phyloP scores from a whole-genome alignment of 2,113 vertebrate genomes.

The Pelobates fuscus region DNA sequence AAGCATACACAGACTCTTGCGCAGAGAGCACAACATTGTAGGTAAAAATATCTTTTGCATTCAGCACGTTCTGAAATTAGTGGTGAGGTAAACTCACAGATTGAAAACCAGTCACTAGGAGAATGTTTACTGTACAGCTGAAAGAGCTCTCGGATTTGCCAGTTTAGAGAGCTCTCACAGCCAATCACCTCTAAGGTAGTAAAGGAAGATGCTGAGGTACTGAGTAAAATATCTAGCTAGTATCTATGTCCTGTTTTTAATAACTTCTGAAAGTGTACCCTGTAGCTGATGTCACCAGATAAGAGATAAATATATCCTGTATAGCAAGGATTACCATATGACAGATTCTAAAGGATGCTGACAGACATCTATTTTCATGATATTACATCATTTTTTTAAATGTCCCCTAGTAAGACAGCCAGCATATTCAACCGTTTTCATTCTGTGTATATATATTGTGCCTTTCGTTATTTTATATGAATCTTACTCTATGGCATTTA shows the following conservation, averaged over 20 bases:
- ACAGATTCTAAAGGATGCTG: constrained; percentile 55
- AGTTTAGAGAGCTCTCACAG: constrained; percentile 29
- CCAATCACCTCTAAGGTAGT: constrained; percentile 61
- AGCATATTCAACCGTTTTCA: too few relatives aligned
- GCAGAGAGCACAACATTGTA: constrained; percentile 54
- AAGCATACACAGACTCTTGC: constrained; percentile 69
- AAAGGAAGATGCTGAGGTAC: constrained; percentile 80
- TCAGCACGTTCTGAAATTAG: constrained; percentile 94
- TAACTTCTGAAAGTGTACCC: constrained; percentile 82
- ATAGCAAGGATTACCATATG: constrained; percentile 70
- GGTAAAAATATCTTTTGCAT: constrained; percentile 86
- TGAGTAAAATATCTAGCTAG: constrained; percentile 67
- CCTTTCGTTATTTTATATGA: too few relatives aligned
- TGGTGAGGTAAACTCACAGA: constrained; percentile 92
- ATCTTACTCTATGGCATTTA: too few relatives aligned
- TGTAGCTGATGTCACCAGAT: constrained; percentile 82
- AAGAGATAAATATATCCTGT: constrained; percentile 88
- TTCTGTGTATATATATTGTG: too few relatives aligned
- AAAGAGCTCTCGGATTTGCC: constrained; percentile 75
- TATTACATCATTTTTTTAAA: neutral
- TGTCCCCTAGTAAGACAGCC: neutral
- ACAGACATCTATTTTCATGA: constrained; percentile 11
- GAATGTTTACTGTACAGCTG: constrained; percentile 57
- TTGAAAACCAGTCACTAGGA: constrained; percentile 79
- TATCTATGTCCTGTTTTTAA: constrained; percentile 70